A percentile compares a stretch with the other conserved stretches of the same genome.
phyloP scores from a whole-genome alignment of 1,140 invertebrate species.

The Apis laboriosa region DNA sequence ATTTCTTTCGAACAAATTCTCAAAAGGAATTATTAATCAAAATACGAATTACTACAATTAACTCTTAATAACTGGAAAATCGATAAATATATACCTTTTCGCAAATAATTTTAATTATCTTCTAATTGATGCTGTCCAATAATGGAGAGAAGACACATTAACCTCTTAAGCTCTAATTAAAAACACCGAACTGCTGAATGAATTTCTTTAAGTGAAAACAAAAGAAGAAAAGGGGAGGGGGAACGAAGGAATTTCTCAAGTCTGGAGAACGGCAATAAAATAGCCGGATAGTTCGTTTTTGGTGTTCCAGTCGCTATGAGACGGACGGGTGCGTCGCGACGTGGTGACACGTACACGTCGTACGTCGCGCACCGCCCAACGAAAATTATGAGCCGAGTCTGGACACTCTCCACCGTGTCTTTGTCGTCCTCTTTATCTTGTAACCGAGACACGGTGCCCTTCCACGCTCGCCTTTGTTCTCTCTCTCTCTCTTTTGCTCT shows the following conservation, averaged over 20 bases:
- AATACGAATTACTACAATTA: too few species aligned
- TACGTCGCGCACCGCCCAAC: conserved; percentile 54
- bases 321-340: conserved; percentile 75
- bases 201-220: neutral
- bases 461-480: neutral
- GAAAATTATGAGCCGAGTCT: conserved; percentile 78
- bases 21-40: too few species aligned
- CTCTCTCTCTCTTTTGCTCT: too few species aligned
- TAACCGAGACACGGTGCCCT: conserved; percentile 23
- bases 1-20: too few species aligned
- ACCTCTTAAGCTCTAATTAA: too few species aligned
- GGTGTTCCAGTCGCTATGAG: conserved; percentile 58
- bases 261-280: conserved; percentile 24
- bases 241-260: conserved; percentile 1
- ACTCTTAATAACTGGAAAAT: too few species aligned
- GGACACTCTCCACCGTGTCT: conserved; percentile 47
- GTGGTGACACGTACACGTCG: conserved; percentile 76
- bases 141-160: too few species aligned
- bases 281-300: conserved; percentile 15
- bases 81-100: too few species aligned
- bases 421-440: conserved; percentile 39
- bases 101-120: too few species aligned
- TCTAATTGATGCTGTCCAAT: too few species aligned
- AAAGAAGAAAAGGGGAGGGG: neutral
- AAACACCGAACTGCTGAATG: too few species aligned